phyloP scores from a whole-genome alignment of 2,113 vertebrate genomes.

The Zosterops lateralis region DNA sequence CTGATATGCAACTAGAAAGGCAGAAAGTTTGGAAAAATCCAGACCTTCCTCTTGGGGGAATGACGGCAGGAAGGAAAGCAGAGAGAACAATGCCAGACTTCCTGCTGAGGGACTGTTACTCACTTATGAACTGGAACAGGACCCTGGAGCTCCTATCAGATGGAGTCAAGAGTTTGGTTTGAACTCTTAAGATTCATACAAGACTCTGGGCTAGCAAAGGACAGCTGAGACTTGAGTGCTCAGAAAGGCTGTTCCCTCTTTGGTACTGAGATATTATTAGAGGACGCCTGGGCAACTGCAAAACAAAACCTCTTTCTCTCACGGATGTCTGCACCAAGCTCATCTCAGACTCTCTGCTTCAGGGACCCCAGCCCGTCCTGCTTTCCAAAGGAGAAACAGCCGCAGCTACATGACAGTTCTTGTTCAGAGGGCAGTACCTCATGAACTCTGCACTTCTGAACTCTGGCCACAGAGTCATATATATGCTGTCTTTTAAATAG shows the following conservation, averaged over 20 bases:
- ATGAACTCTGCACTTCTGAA: background rate
- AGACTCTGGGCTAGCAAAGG: background rate
- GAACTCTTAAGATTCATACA: background rate
- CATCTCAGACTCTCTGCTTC: background rate
- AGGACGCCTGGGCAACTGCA: background rate
- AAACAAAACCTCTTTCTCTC: background rate
- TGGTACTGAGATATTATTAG: background rate
- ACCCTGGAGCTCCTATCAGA: background rate
- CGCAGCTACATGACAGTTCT: background rate
- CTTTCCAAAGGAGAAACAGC: background rate
- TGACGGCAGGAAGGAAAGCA: constrained; percentile 22
- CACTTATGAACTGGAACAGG: constrained; percentile 13
- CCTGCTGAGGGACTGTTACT: constrained; percentile 27
- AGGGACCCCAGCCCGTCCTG: background rate
- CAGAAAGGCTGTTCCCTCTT: background rate
- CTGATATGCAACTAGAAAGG: background rate
- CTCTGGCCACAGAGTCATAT: background rate
- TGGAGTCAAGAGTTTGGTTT: background rate
- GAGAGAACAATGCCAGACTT: constrained; percentile 58
- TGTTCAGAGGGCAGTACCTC: background rate
- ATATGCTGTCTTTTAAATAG: background rate
- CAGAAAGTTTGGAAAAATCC: constrained; percentile 31
- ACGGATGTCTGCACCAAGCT: background rate
- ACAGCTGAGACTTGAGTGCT: background rate
- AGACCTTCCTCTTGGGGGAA: background rate